Evolutionary conservation across 2,113 vertebrate genomes (phyloP).

Genomic region (Lagenorhynchus albirostris): DNA sequence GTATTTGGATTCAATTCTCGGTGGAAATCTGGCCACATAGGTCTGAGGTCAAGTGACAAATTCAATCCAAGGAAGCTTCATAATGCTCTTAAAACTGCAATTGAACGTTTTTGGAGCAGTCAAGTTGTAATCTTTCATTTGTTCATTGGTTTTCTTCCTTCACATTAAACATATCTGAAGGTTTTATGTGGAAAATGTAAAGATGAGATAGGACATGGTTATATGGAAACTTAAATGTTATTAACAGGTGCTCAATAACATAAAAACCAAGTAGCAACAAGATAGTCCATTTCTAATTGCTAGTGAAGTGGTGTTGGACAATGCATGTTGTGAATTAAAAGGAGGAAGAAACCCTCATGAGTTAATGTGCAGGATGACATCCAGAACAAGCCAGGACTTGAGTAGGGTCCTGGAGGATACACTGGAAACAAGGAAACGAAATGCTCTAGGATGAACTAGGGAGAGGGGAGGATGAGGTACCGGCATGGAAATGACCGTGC

Average conservation of each 20-base stretch:
- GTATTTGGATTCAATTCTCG: background rate
- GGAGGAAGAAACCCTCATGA: background rate
- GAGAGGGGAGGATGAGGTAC: background rate
- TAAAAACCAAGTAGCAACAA: background rate
- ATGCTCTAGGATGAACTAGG: background rate
- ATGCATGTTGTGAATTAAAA: background rate
- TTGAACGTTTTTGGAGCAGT: background rate
- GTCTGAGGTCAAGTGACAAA: background rate
- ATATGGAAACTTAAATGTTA: background rate
- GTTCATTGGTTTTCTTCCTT: slow-evolving; percentile 9
- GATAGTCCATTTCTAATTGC: background rate
- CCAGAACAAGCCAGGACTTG: background rate
- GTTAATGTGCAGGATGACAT: background rate
- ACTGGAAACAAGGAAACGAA: background rate
- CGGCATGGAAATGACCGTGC: background rate
- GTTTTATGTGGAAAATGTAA: background rate
- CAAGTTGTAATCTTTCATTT: background rate
- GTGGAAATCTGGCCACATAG: background rate
- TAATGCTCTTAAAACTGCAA: background rate
- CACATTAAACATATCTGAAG: background rate
- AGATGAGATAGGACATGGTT: background rate
- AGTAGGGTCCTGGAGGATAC: background rate
- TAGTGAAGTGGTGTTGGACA: background rate
- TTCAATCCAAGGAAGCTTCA: background rate
- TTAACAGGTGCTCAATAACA: background rate